Conservation (phyloP, 2,797 vertebrate species). For the Hippoglossus hippoglossus region DNA sequence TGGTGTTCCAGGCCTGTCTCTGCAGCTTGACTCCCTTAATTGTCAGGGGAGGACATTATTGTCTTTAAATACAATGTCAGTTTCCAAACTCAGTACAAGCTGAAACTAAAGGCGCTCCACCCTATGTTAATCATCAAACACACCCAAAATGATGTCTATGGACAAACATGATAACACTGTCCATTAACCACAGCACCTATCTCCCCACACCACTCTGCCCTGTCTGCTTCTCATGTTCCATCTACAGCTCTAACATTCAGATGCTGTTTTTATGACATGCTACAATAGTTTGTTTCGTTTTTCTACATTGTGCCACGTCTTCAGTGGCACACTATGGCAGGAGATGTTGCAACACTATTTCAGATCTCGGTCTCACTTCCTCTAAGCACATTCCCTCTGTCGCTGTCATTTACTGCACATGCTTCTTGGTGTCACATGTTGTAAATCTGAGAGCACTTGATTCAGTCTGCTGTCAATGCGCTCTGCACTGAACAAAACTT, state of each 20-base stretch:
- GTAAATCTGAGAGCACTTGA: too few species aligned
- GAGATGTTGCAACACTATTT: conserved; percentile 20
- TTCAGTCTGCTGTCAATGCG: too few species aligned
- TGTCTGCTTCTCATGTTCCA: background rate
- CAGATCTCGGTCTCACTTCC: background rate
- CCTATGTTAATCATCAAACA: conserved; percentile 49
- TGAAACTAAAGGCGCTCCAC: conserved; percentile 32
- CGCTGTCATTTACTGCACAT: too few species aligned
- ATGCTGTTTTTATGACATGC: background rate
- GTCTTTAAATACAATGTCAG: background rate
- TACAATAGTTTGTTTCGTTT: background rate
- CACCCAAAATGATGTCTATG: conserved; percentile 56
- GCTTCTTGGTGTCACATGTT: too few species aligned
- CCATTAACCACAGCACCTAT: conserved; percentile 33
- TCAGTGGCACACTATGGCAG: background rate
- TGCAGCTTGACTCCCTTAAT: background rate
- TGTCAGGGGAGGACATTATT: background rate
- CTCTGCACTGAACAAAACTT: background rate
- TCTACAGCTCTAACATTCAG: conserved; percentile 5
- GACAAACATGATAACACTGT: conserved; percentile 67
- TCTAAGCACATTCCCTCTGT: background rate
- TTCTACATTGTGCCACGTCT: conserved; percentile 4
- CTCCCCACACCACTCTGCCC: conserved; percentile 13
- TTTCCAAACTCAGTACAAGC: background rate
- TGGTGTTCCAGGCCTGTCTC: too few species aligned